Conservation (phyloP, 2,888 invertebrate species). For the Nemurella pictetii region DNA sequence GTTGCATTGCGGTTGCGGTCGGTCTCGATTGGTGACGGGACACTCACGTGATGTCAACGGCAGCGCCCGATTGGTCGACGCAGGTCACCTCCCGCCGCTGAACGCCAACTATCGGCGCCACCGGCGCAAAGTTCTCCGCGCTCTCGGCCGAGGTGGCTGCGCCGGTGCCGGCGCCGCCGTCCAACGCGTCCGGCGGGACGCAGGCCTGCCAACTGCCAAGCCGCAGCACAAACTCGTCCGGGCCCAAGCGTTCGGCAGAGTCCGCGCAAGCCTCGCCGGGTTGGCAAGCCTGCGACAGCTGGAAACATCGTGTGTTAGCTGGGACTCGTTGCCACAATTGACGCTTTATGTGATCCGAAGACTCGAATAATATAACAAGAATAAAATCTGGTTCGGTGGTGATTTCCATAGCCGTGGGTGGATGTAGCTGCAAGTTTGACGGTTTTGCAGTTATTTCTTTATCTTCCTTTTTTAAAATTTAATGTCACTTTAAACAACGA, state of each 20-base stretch:
- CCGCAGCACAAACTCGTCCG: slow-evolving; percentile 41
- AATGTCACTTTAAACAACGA: too few relatives aligned
- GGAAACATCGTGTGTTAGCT: too few relatives aligned
- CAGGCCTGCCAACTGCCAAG: slow-evolving; percentile 49
- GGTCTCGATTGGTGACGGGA: too few relatives aligned
- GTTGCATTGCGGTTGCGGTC: too few relatives aligned
- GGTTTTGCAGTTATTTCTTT: too few relatives aligned
- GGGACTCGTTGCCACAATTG: too few relatives aligned
- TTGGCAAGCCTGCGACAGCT: background rate
- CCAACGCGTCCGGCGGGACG: slow-evolving; percentile 37
- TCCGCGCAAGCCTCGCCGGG: background rate
- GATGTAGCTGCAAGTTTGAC: too few relatives aligned
- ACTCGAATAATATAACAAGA: too few relatives aligned
- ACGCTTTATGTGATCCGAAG: too few relatives aligned
- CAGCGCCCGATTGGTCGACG: slow-evolving; percentile 44
- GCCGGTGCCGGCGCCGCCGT: slow-evolving; percentile 30
- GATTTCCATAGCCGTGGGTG: too few relatives aligned
- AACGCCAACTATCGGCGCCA: slow-evolving; percentile 45
- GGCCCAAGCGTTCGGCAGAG: background rate
- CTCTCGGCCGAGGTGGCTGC: slow-evolving; percentile 37
- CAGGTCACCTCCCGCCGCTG: slow-evolving; percentile 46
- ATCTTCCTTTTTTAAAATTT: too few relatives aligned
- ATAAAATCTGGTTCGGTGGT: too few relatives aligned
- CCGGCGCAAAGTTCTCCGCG: slow-evolving; percentile 38
- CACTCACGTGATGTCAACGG: slow-evolving; percentile 45